Percentiles rank a stretch among this genome's conserved stretches.
Evolutionary conservation across 2,797 vertebrate genomes (phyloP).

Genomic region (Paedocypris micromegethes): DNA sequence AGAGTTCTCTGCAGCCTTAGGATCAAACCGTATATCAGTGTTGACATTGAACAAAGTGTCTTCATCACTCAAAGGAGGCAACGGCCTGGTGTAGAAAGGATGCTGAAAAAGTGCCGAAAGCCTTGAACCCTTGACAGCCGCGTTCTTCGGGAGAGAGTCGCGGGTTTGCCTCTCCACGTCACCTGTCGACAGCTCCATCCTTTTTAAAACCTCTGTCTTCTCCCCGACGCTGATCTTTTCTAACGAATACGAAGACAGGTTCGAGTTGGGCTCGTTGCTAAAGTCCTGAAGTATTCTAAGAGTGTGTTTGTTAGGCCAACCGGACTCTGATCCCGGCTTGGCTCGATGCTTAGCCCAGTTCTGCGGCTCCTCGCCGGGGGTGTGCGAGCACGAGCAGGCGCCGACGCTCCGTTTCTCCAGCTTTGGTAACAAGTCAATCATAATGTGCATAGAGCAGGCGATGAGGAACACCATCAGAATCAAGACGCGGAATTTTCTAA

Average conservation of each 20-base stretch:
- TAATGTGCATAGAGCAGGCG: slow-evolving; percentile 92
- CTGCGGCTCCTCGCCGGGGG: slow-evolving; percentile 69
- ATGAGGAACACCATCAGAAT: slow-evolving; percentile 88
- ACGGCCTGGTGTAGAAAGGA: slow-evolving; percentile 73
- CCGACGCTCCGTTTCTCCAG: slow-evolving; percentile 74
- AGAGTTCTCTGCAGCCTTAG: slow-evolving; percentile 79
- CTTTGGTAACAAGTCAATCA: slow-evolving; percentile 88
- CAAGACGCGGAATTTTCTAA: slow-evolving; percentile 87
- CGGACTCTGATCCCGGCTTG: slow-evolving; percentile 54
- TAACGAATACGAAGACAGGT: slow-evolving; percentile 79
- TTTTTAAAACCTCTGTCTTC: slow-evolving; percentile 54
- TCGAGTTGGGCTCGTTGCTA: slow-evolving; percentile 87
- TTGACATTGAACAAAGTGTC: slow-evolving; percentile 93
- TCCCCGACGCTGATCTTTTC: slow-evolving; percentile 69
- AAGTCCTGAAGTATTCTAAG: slow-evolving; percentile 92
- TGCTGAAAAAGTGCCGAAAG: slow-evolving; percentile 81
- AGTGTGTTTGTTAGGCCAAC: slow-evolving; percentile 91
- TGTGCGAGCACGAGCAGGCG: slow-evolving; percentile 84
- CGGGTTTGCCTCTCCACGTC: slow-evolving; percentile 62
- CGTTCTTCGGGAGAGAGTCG: slow-evolving; percentile 48
- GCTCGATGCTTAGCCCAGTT: slow-evolving; percentile 71
- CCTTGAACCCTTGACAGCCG: slow-evolving; percentile 61
- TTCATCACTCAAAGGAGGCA: slow-evolving; percentile 75
- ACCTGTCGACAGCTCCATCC: slow-evolving; percentile 54
- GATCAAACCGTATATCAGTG: slow-evolving; percentile 89